Base-by-base conservation (phyloP, 2,113 vertebrate species). In the Eidolon helvum region DNA sequence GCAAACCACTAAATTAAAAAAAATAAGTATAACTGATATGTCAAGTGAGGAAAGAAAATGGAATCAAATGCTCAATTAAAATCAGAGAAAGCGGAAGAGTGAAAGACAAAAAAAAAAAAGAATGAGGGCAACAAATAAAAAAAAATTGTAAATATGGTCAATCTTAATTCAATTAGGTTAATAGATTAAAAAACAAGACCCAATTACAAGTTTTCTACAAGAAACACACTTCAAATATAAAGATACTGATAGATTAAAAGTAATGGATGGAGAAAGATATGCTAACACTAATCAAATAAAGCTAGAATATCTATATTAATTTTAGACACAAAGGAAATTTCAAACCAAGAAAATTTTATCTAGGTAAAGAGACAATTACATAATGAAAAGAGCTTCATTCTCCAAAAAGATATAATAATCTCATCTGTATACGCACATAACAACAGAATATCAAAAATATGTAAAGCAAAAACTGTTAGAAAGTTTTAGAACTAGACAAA, bases 281-380 rank as follows among this genome's bases (percentile, higher is more conserved):
- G 18, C 59, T 83, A 86, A 57, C 59, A 92, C 45, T 79, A 92
- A 94, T 38, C 26, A 90, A 75, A 94, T 61, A 89, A 82, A 90
- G 50, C 38, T 43, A 30, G 35, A 89, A 21, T n/a, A 66, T 21
- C 35, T 40, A 45, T 26, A 40, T 40, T 90, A 75, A 75, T 82
- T 45, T 87, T 28, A 77, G 30, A 95, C n/a, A 84, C n/a, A 72
- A 77, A 43, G 10, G 16, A 90, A 22, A 86, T 55, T 77, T 90
- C 38, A 88, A 66, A 86, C 66, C 48, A 86, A 80, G 22, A 57
- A 80, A 26, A 50, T 55, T 78, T 72, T 72, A 91, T 65, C 33
- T 50, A 91, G 57, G 69, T 75, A 40, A 78, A 68, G 33, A 92
- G 55, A 50, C 38, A 84, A 85, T 40, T 61, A 53, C 26, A 57